Conservation (phyloP, 2,888 invertebrate species). For the Phalera bucephala region DNA sequence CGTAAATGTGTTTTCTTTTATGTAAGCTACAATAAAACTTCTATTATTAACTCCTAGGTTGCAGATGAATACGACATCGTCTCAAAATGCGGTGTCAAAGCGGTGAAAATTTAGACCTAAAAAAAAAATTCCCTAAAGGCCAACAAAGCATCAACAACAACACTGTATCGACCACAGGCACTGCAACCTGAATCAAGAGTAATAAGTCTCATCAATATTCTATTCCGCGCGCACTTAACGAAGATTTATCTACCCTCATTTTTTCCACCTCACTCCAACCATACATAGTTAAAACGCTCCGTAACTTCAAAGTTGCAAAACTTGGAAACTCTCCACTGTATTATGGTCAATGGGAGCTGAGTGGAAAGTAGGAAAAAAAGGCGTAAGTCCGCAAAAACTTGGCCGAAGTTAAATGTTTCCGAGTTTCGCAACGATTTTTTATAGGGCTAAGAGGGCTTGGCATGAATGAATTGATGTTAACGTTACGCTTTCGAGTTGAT, state of each 20-base stretch:
- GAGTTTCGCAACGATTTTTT: conserved; percentile 48
- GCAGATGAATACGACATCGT: too few species aligned
- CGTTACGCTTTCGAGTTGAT: too few species aligned
- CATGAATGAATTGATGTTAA: too few species aligned
- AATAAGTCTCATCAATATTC: conserved; percentile 35
- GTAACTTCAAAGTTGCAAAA: conserved; percentile 48
- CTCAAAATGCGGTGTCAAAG: too few species aligned
- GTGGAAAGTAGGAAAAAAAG: conserved; percentile 48
- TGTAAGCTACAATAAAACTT: too few species aligned
- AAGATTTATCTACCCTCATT: conserved; percentile 27
- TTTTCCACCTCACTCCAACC: conserved; percentile 27
- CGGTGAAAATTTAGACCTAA: too few species aligned
- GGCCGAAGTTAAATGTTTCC: conserved; percentile 58
- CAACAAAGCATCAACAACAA: background rate
- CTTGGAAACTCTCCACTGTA: conserved; percentile 46
- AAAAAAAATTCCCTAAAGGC: background rate
- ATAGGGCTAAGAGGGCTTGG: too few species aligned
- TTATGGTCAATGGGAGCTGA: conserved; percentile 56
- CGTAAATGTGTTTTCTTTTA: too few species aligned
- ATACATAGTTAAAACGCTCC: conserved; percentile 50
- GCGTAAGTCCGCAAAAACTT: conserved; percentile 46
- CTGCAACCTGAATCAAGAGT: conserved; percentile 3
- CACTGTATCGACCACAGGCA: background rate
- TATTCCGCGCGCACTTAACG: conserved; percentile 26
- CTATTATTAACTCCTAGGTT: too few species aligned